Evolutionary conservation across 2,113 vertebrate species (phyloP).

Genomic region (Campylomormyrus tamandua): DNA sequence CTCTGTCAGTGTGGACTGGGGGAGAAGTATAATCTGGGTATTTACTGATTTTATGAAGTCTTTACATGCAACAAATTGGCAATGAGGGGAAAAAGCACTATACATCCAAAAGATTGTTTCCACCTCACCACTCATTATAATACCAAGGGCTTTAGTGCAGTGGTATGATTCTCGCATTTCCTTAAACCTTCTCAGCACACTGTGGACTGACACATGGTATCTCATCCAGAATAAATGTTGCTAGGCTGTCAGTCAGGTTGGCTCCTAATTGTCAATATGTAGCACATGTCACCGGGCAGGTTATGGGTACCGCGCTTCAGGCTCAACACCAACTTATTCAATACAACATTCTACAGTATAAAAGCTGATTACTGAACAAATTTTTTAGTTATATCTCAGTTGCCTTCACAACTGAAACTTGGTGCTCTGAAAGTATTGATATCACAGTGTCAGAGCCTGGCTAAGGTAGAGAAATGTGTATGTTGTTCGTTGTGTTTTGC

Average conservation of each 20-base stretch:
- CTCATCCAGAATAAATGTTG: not conserved
- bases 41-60: constrained; percentile 34
- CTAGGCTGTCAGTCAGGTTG: not conserved
- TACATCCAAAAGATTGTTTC: not conserved
- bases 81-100: not conserved
- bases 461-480: not conserved
- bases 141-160: not conserved
- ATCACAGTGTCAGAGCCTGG: not conserved
- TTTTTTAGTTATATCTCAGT: not conserved
- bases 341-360: not conserved
- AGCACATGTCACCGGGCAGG: not conserved
- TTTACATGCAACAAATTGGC: not conserved
- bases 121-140: not conserved
- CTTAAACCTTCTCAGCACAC: not conserved
- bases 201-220: not conserved
- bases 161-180: not conserved
- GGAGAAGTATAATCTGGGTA: constrained; percentile 33
- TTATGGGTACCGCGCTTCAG: not conserved
- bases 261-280: not conserved
- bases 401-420: not conserved
- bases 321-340: not conserved
- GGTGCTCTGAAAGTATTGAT: not conserved
- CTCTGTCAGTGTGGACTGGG: constrained; percentile 12
- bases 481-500: not conserved
- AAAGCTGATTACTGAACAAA: not conserved